These are phyloP conservation scores for Strongylocentrotus purpuratus DNA, from an alignment of 35 echinoderm and acorn worm species.

Conservation along the genomic window DNA sequence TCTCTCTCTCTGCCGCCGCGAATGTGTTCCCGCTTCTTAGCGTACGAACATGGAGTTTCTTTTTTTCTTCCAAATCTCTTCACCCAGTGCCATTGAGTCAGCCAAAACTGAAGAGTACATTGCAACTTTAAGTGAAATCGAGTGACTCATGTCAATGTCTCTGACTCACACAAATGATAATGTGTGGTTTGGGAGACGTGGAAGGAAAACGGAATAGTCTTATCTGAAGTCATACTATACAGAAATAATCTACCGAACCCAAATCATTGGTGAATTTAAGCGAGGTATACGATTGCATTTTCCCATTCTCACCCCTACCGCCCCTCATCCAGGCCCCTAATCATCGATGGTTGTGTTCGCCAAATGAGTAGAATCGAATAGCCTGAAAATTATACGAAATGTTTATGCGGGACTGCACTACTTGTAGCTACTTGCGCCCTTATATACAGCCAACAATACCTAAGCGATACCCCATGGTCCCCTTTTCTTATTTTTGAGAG, in stretches of 20 bases:
- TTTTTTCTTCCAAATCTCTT: background rate
- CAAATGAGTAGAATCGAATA: no score
- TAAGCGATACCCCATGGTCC: no score
- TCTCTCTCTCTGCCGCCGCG: background rate
- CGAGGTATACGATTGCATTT: background rate
- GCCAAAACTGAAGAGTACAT: background rate
- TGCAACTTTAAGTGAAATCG: background rate
- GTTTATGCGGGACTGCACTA: no score
- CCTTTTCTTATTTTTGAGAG: no score
- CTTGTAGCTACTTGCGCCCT: no score
- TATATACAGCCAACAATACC: no score
- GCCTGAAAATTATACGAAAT: no score
- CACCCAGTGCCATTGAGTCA: background rate
- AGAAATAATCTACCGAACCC: background rate
- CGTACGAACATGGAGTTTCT: no score
- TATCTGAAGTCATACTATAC: background rate
- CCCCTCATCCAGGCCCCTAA: background rate
- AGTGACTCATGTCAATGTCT: background rate
- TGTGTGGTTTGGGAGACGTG: background rate
- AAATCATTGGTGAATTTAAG: background rate
- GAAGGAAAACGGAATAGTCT: background rate
- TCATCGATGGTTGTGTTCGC: no score
- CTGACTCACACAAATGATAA: background rate
- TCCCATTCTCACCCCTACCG: background rate
- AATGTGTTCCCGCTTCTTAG: background rate